These are phyloP conservation scores for Nematopogon swammerdamellus DNA, from an alignment of 2,888 invertebrate genomes.

Conservation along the genomic window DNA sequence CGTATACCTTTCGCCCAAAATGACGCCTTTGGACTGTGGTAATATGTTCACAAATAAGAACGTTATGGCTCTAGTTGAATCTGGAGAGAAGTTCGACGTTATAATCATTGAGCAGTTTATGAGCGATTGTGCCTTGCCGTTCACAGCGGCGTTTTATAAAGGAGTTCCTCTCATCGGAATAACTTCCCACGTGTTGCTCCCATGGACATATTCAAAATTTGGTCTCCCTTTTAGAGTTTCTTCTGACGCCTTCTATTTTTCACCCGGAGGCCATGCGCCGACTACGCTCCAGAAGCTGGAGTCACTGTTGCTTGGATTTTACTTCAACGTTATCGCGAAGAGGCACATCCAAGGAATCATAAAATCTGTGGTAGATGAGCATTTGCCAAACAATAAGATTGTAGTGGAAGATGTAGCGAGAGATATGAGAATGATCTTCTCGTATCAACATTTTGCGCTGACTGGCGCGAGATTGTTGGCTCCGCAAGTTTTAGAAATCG, in stretches of 20 bases:
- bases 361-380: slow-evolving; percentile 26
- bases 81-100: slow-evolving; percentile 31
- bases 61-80: slow-evolving; percentile 19
- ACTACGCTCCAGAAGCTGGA: slow-evolving; percentile 24
- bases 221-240: slow-evolving; percentile 46
- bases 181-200: slow-evolving; percentile 43
- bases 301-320: slow-evolving; percentile 18
- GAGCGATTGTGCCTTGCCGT: slow-evolving; percentile 38
- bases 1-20: slow-evolving; percentile 8
- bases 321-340: slow-evolving; percentile 18
- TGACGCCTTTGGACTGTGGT: slow-evolving; percentile 22
- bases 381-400: slow-evolving; percentile 37
- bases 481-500: slow-evolving; percentile 58
- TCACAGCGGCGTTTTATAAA: slow-evolving; percentile 28
- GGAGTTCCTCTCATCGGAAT: slow-evolving; percentile 50
- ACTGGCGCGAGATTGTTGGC: slow-evolving; percentile 48
- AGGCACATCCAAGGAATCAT: slow-evolving; percentile 27
- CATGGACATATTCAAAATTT: slow-evolving; percentile 40
- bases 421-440: slow-evolving; percentile 51
- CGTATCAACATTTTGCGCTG: slow-evolving; percentile 59
- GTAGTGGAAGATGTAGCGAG: slow-evolving; percentile 40
- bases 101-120: slow-evolving; percentile 45
- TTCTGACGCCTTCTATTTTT: slow-evolving; percentile 43
- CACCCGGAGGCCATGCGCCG: slow-evolving; percentile 25
- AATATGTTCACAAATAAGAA: slow-evolving; percentile 22